phyloP scores from a whole-genome alignment of 1,140 invertebrate species.

The Zaprionus kolodkinae region DNA sequence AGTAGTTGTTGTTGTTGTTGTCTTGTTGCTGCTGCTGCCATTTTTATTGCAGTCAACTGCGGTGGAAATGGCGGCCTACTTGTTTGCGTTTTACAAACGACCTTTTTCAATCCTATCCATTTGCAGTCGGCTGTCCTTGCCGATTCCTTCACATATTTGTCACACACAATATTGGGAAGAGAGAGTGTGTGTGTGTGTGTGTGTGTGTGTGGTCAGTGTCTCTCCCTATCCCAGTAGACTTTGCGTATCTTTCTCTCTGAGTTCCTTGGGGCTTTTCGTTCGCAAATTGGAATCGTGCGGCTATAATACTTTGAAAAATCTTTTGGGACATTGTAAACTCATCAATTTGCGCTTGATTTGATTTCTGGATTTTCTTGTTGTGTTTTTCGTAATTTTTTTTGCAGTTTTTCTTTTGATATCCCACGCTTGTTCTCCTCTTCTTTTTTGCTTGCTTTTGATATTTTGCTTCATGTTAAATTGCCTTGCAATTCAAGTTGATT shows the following conservation, averaged over 20 bases:
- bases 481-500: conserved; percentile 12
- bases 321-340: conserved; percentile 50
- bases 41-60: conserved; percentile 17
- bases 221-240: conserved; percentile 11
- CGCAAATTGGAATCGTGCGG: conserved; percentile 52
- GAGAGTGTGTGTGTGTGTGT: neutral
- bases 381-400: conserved; percentile 13
- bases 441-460: neutral
- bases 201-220: conserved; percentile 17
- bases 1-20: conserved; percentile 18
- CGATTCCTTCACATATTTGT: conserved; percentile 34
- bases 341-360: conserved; percentile 51
- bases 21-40: conserved; percentile 2
- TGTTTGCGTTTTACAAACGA: conserved; percentile 16
- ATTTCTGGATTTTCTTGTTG: conserved; percentile 27
- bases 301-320: conserved; percentile 43
- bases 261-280: conserved; percentile 10
- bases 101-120: neutral
- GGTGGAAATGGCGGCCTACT: conserved; percentile 42
- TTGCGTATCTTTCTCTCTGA: neutral
- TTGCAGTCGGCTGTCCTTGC: conserved; percentile 23
- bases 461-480: conserved; percentile 11
- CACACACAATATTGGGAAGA: conserved; percentile 11
- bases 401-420: neutral
- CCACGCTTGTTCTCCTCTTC: no score